Evolutionary conservation across 2,113 vertebrate species (phyloP).

Genomic region (Cairina moschata): DNA sequence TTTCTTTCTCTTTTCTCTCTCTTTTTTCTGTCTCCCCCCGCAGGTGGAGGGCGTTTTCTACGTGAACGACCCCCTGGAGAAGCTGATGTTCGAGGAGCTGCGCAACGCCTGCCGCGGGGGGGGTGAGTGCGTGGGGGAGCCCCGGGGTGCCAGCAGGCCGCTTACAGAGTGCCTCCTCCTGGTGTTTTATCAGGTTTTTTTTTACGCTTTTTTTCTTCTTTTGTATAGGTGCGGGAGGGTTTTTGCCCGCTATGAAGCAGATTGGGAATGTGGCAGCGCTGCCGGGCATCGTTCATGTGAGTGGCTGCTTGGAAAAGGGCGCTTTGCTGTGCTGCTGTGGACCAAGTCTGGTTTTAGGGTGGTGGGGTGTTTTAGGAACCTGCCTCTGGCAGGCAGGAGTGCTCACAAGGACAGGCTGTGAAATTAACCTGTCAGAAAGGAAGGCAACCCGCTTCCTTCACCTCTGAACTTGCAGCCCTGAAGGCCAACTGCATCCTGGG

Average conservation of each 20-base stretch:
- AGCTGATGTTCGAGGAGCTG: slow-evolving; percentile 97
- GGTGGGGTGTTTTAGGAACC: background rate
- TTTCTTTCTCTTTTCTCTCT: too few relatives aligned
- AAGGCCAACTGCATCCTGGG: too few relatives aligned
- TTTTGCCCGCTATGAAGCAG: slow-evolving; percentile 98
- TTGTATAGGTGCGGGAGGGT: slow-evolving; percentile 89
- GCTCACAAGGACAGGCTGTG: background rate
- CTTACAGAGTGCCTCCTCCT: background rate
- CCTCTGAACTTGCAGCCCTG: too few relatives aligned
- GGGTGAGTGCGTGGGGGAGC: slow-evolving; percentile 73
- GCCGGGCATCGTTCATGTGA: slow-evolving; percentile 94
- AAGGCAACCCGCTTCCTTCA: background rate
- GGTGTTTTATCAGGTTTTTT: background rate
- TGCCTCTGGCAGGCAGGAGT: background rate
- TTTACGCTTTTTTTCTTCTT: too few relatives aligned
- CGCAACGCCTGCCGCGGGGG: slow-evolving; percentile 94
- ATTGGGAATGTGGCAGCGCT: slow-evolving; percentile 98
- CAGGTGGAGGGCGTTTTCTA: slow-evolving; percentile 97
- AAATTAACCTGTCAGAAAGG: background rate
- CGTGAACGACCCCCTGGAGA: slow-evolving; percentile 95
- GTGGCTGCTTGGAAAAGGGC: slow-evolving; percentile 44
- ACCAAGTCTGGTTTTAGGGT: background rate
- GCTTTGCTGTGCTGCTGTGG: background rate
- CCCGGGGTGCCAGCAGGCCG: too few relatives aligned
- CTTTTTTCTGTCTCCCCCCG: background rate